These are phyloP conservation scores for Aptenodytes patagonicus DNA, from an alignment of 2,113 vertebrate species.

Conservation along the genomic window DNA sequence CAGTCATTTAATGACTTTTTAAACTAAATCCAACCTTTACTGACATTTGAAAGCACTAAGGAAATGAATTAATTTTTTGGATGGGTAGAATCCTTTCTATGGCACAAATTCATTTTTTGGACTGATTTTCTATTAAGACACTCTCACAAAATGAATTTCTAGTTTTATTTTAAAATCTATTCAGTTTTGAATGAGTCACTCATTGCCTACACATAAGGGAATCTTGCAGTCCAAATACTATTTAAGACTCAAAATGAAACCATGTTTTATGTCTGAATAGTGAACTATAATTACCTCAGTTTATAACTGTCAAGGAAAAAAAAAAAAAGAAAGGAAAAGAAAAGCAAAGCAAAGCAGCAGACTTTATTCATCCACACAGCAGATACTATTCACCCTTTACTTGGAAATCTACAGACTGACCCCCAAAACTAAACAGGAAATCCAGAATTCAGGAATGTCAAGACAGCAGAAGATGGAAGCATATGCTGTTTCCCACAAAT, in stretches of 20 bases:
- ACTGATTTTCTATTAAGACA: constrained; percentile 33
- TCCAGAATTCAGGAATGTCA: neutral
- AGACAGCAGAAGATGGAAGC: neutral
- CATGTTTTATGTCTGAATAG: constrained; percentile 40
- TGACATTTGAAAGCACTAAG: neutral
- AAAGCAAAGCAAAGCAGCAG: neutral
- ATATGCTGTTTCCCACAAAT: neutral
- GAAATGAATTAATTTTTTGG: neutral
- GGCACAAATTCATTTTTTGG: neutral
- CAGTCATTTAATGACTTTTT: neutral
- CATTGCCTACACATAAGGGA: constrained; percentile 15
- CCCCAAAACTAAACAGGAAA: neutral
- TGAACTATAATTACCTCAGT: constrained; percentile 22
- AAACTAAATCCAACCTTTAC: neutral
- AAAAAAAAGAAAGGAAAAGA: neutral
- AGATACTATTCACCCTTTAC: neutral
- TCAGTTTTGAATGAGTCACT: constrained; percentile 55
- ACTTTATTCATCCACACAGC: neutral
- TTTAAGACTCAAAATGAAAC: constrained; percentile 44
- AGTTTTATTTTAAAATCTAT: constrained; percentile 51
- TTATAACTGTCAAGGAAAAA: constrained; percentile 5
- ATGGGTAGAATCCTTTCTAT: neutral
- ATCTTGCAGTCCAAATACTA: constrained; percentile 56
- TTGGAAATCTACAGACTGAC: neutral
- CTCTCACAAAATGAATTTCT: constrained; percentile 5